phyloP scores from a whole-genome alignment of 1,140 invertebrate genomes.

The Apocrypta bakeri region DNA sequence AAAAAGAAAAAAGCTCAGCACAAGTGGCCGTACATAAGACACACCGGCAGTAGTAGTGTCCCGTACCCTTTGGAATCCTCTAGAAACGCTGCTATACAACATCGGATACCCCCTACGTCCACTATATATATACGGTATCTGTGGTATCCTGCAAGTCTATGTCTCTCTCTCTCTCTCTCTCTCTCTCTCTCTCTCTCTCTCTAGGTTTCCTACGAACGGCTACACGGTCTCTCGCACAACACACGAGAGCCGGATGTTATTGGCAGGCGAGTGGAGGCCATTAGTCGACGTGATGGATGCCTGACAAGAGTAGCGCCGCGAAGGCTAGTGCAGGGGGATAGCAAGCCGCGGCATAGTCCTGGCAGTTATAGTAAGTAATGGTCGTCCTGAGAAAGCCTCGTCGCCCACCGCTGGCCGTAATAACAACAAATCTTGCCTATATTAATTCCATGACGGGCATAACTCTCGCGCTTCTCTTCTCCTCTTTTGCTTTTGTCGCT shows the following conservation, averaged over 20 bases:
- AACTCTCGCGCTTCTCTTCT: conserved; percentile 63
- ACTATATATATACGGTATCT: not conserved
- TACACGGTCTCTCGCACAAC: not conserved
- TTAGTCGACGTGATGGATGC: conserved; percentile 74
- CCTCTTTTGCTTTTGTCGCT: conserved; percentile 8
- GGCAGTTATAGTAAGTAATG: conserved; percentile 75
- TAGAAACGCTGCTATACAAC: not conserved
- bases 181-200: too few relatives aligned
- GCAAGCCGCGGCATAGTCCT: conserved; percentile 35
- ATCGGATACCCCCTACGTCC: not conserved
- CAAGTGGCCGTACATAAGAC: not conserved
- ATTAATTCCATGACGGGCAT: conserved; percentile 73
- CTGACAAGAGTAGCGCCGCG: conserved; percentile 64
- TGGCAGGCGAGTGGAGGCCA: conserved; percentile 72
- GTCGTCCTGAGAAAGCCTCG: conserved; percentile 70
- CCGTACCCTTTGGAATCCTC: not conserved
- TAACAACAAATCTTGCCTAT: conserved; percentile 75
- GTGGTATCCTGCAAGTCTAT: not conserved
- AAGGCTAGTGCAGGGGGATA: not conserved
- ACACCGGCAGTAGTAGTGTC: not conserved
- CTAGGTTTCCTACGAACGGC: not conserved
- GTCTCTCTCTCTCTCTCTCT: not conserved
- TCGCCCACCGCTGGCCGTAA: conserved; percentile 62
- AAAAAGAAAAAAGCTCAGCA: not conserved
- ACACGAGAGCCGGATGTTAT: conserved; percentile 66